These are phyloP conservation scores for Sinelater perroti DNA, from an alignment of 2,888 invertebrate species.

Conservation along the genomic window DNA sequence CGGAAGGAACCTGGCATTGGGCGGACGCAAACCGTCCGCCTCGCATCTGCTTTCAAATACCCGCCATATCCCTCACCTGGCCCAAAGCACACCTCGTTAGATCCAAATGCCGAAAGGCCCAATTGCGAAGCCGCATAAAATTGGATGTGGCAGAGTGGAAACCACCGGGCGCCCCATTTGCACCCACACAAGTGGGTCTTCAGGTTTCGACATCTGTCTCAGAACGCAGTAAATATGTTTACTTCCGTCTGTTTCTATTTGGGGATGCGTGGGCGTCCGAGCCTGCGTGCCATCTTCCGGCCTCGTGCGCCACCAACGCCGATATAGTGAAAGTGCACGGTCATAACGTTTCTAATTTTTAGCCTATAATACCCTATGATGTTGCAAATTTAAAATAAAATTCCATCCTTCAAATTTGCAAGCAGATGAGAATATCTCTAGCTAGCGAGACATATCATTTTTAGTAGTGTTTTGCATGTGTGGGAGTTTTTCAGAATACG, in stretches of 20 bases:
- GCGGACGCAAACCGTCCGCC: neutral
- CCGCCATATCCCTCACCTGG: neutral
- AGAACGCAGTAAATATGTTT: conserved; percentile 19
- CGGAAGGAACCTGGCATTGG: neutral
- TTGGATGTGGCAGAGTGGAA: too few relatives aligned
- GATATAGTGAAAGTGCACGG: conserved; percentile 30
- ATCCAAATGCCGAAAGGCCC: too few relatives aligned
- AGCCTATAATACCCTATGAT: conserved; percentile 25
- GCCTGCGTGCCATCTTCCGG: conserved; percentile 22
- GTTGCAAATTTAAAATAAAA: too few relatives aligned
- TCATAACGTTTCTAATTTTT: conserved; percentile 30
- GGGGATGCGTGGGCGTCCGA: conserved; percentile 26
- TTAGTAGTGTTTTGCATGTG: too few relatives aligned
- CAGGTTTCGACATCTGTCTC: conserved; percentile 4
- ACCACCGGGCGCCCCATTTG: too few relatives aligned
- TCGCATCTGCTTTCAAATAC: neutral
- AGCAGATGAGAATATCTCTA: too few relatives aligned
- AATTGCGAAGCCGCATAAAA: too few relatives aligned
- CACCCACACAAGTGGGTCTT: conserved; percentile 6
- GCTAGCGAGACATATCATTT: too few relatives aligned
- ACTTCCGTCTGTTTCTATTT: conserved; percentile 29
- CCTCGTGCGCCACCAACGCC: conserved; percentile 7
- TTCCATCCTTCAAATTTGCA: too few relatives aligned
- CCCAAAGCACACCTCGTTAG: neutral
- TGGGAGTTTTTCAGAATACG: too few relatives aligned